Evolutionary conservation across 2,797 vertebrate species (phyloP), one percentile per base, ranked within the genome.

Genomic region (Phataginus tricuspis): DNA sequence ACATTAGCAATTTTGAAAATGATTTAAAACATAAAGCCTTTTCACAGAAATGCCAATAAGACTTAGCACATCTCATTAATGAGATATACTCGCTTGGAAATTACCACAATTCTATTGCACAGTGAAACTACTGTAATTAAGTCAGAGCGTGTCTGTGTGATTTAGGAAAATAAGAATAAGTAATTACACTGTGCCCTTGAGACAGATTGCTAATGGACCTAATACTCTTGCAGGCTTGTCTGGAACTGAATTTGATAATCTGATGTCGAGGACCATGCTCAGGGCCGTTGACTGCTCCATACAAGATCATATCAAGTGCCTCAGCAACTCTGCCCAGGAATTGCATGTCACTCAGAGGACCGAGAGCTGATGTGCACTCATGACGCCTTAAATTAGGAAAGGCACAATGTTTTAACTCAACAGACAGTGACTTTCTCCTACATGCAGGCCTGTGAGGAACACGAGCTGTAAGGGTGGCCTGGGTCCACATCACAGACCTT

Each of bases 151-250:
- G 97, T 96, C 98, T 93, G 97, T 97, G 97, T 98, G 97, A 98
- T 98, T 98, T 98, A 98, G 97, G 96, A 98, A 98, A 98, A 98
- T 98, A 98, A 98, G 98, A 98, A 98, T 98, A 98, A 98, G 98
- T 97, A 98, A 98, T 98, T 97, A 97, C 85, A 95, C 94, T 34
- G 0, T 96, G 97, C 94, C 96, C 97, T 57, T 37, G 97, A 92
- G 97, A 90, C 78, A 57, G 29, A 59, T 68, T 88, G 95, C 78
- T 94, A 57, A 87, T 97, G 74, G 83, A 90, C 90, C 84, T 90
- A 86, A 91, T 75, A 29, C 0, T 74, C 57, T 87, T 34, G 25
- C 57, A 45, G 66, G n/a, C 49, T n/a, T 37, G 83, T 89, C 94
- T 86, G 64, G 69, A 51, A 8, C 39, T 79, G 59, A 25, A 21